Evolutionary conservation across 2,113 vertebrate species (phyloP), one percentile per base, ranked within the genome.

Genomic region (Ivindomyrus marchei): DNA sequence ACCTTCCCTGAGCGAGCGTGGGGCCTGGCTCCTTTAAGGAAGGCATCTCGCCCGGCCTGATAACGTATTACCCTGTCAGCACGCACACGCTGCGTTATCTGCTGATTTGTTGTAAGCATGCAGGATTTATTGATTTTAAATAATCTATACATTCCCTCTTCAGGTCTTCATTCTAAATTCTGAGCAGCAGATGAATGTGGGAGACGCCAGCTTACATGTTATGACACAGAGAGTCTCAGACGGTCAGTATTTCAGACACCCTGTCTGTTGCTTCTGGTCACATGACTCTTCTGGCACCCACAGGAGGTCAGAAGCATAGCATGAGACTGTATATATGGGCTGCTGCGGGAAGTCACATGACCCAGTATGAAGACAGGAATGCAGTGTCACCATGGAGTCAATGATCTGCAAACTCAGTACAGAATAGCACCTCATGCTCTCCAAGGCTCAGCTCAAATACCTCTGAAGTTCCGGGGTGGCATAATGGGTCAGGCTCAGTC

Each of bases 41-140:
- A 56, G 91, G 91, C 90, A 93, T 91, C 91, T 86, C 87, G 58
- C 85, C 90, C 84, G 90, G 89, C 27, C 92, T 92, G 92, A 92
- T 93, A 86, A 70, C 49, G 89, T 87, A 90, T 92, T 90, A 90
- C 89, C 90, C 53, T 92, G 84, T 87, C 89, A 87, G 85, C 92
- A 85, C 91, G 86, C 89, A 91, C 85, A 91, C 80, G 89, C 91
- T 93, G 88, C 90, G 91, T 90, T 90, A 91, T 91, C 91, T 89
- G 91, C 91, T 91, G 89, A 92, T 91, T 90, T 91, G 91, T 92
- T 85, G 90, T 80, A 90, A 89, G n/a, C 91, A 91, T 92, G 90
- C 66, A 87, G 84, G 90, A 93, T 92, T 89, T 92, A 92, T 91
- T 91, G 91, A 92, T 92, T 91, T 93, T 93, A 93, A 92, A 92